Conservation (phyloP, 2,113 vertebrate genomes). For the Lutjanus erythropterus region DNA sequence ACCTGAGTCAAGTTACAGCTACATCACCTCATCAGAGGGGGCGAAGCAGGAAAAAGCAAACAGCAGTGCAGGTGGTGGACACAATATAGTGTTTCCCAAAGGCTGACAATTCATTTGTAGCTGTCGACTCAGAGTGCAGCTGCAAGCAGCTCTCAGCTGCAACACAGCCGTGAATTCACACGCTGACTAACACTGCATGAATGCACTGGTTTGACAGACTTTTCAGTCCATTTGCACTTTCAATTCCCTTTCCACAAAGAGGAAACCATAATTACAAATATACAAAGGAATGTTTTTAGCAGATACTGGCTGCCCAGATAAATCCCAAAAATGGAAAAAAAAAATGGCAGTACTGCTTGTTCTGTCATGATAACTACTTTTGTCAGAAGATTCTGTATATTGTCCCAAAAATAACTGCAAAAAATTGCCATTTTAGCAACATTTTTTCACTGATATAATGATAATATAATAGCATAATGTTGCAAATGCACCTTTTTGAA, state of each 20-base stretch:
- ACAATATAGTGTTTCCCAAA: slow-evolving; percentile 45
- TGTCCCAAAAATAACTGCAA: too few relatives aligned
- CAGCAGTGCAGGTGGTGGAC: slow-evolving; percentile 36
- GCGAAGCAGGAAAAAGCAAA: slow-evolving; percentile 27
- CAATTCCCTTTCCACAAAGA: background rate
- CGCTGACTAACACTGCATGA: slow-evolving; percentile 12
- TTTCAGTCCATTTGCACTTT: slow-evolving; percentile 14
- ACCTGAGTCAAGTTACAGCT: slow-evolving; percentile 48
- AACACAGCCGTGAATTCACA: slow-evolving; percentile 19
- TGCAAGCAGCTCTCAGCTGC: slow-evolving; percentile 47
- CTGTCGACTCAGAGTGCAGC: slow-evolving; percentile 17
- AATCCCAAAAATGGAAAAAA: slow-evolving; percentile 18
- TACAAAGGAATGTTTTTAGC: slow-evolving; percentile 19
- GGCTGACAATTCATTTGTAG: slow-evolving; percentile 8
- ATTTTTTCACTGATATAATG: too few relatives aligned
- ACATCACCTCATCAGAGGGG: slow-evolving; percentile 53
- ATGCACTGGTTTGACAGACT: slow-evolving; percentile 8
- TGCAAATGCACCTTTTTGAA: too few relatives aligned
- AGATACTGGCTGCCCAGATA: background rate
- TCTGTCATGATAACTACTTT: too few relatives aligned
- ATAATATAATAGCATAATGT: too few relatives aligned
- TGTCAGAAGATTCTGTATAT: too few relatives aligned
- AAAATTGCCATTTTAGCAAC: too few relatives aligned
- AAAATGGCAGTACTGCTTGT: too few relatives aligned
- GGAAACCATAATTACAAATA: background rate